phyloP scores from a whole-genome alignment of 2,113 vertebrate species.

The Piprites chloris region DNA sequence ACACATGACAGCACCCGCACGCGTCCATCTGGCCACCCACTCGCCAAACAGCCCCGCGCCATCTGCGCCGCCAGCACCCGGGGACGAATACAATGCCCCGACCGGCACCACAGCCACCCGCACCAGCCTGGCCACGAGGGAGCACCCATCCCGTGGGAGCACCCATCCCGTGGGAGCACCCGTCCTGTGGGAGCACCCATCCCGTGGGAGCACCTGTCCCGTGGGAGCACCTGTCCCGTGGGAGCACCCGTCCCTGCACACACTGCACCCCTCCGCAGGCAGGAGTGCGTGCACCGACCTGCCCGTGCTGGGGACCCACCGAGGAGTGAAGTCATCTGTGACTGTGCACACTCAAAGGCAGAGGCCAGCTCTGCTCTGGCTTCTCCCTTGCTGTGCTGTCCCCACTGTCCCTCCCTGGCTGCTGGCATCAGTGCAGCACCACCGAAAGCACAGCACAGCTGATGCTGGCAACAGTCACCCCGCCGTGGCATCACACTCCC shows the following conservation, averaged over 20 bases:
- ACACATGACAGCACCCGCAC: background rate
- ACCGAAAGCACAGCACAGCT: background rate
- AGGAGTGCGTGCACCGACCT: background rate
- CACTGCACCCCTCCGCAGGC: background rate
- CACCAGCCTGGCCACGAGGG: background rate
- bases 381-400: background rate
- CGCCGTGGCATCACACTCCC: accelerated
- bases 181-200: background rate
- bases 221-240: background rate
- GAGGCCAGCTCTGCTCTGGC: background rate
- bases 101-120: background rate
- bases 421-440: background rate
- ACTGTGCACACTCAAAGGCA: background rate
- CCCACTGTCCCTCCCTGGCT: accelerated
- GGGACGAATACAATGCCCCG: background rate
- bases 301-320: background rate
- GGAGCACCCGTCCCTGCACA: background rate
- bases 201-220: background rate
- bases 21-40: background rate
- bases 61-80: background rate
- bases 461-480: background rate
- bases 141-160: background rate
- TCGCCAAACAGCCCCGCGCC: background rate
- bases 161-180: background rate
- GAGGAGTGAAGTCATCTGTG: background rate